Evolutionary conservation across 2,113 vertebrate genomes (phyloP), one percentile per base, ranked within the genome.

Genomic region (Canis aureus): DNA sequence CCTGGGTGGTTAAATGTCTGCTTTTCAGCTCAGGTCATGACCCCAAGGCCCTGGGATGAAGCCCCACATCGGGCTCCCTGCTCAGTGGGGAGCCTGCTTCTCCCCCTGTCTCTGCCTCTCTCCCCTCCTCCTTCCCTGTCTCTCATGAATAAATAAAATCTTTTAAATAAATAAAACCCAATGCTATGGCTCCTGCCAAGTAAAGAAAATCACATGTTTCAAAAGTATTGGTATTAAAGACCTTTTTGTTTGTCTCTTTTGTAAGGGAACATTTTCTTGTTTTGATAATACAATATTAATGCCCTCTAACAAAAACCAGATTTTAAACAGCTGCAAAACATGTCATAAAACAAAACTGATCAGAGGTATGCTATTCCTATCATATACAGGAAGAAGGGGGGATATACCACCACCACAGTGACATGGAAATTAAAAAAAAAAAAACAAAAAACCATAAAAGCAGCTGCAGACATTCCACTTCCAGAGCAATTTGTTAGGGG

Each of bases 271-370:
- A n/a, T 38, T 87, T 96, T 64, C 84, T 76, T 83, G 29, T 74
- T 95, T 83, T 95, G 51, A 97, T 55, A 73, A 79, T 32, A 93
- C 6, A 79, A 16, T 64, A 95, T 19, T 66, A 78, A 93, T 57
- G 55, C 1, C 23, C 7, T 94, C 17, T 67, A 81, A 96, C 64
- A 91, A 96, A 93, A 96, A 12, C 0, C 51, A 87, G 79, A 59
- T 80, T 96, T 91, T 92, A 91, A 71, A 93, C 71, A 88, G 53
- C 76, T 94, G 76, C 8, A 49, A 91, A 90, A 87, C 32, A 74
- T 79, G 66, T 73, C 89, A 71, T 79, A 43, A 80, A 73, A 88
- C n/a, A 76, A 85, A 88, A 86, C 11, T 43, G n/a, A 96, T 73
- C 84, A 85, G 85, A 97, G 25, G 20, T 87, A 32, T 10, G 55